Evolutionary conservation across 2,113 vertebrate genomes (phyloP), one percentile per base, ranked within the genome.

Genomic region (Cichladusa arquata): DNA sequence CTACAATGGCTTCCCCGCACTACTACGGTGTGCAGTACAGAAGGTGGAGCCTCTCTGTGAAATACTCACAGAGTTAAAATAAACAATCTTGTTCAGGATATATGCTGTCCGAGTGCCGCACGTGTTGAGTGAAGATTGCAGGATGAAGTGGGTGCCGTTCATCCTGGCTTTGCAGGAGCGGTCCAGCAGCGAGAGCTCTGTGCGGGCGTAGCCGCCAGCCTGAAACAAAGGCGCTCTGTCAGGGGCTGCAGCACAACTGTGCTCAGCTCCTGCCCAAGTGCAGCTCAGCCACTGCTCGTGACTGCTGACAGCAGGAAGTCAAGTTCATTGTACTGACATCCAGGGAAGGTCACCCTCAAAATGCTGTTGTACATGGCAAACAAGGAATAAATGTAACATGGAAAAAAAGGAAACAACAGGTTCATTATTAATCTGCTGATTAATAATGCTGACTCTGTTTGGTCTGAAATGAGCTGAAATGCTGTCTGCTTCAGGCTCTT

Each of bases 61-160:
- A 73, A 85, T 92, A 98, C 98, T 99, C 95, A 99, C 99, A 22
- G 98, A 98, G 92, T 99, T 99, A 92, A 98, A 98, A 98, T 99
- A 98, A 78, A 99, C 95, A 58, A 98, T 96, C 60, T 96, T 94
- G 47, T 97, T 95, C 7, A 92, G 92, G 95, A 97, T 54, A 19
- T 96, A 95, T 3, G 77, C 92, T 74, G 92, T 95, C 58, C 88
- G 94, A 73, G 99, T 99, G 26, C 97, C 97, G 12, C 99, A 99
- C 73, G 98, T 98, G 36, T 94, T 97, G 91, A 98, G 97, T 2
- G 98, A 93, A 25, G 99, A 99, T 82, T 99, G 98, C 98, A 99
- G 93, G 42, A 98, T 98, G 98, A 99, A 99, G 98, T 99, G 99
- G 65, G 99, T 99, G 81, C 93, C 97, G 58, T 99, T 99, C 92